These are phyloP conservation scores for Nycteola revayana DNA, from an alignment of 2,888 invertebrate species.

Conservation along the genomic window DNA sequence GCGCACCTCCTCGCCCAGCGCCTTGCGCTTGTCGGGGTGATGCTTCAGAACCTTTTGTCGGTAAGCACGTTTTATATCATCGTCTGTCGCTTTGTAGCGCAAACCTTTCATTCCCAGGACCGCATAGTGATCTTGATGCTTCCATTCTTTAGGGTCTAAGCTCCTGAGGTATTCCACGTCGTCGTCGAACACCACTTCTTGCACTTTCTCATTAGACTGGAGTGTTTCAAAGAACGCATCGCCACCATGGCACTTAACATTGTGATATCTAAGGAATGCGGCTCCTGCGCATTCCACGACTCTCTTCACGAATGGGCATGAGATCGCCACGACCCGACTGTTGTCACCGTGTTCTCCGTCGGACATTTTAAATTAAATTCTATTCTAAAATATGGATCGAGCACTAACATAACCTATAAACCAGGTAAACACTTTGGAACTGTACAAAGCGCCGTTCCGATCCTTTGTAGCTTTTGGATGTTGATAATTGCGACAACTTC, in stretches of 20 bases:
- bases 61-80: conserved; percentile 97
- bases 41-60: conserved; percentile 89
- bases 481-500: conserved; percentile 14
- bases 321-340: conserved; percentile 57
- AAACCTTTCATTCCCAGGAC: conserved; percentile 94
- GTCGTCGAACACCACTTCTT: conserved; percentile 81
- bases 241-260: conserved; percentile 73
- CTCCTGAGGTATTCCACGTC: conserved; percentile 92
- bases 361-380: conserved; percentile 64
- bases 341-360: conserved; percentile 54
- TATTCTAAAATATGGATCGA: conserved; percentile 54
- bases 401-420: conserved; percentile 74
- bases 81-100: conserved; percentile 93
- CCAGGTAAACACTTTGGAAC: conserved; percentile 41
- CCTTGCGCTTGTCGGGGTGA: conserved; percentile 99
- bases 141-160: conserved; percentile 98
- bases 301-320: conserved; percentile 56
- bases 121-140: conserved; percentile 98
- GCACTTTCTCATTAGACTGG: conserved; percentile 66
- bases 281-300: conserved; percentile 79
- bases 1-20: conserved; percentile 92
- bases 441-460: conserved; percentile 15
- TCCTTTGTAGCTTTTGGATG: conserved; percentile 12
- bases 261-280: conserved; percentile 73
- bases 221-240: conserved; percentile 67